A percentile compares a stretch with the other conserved stretches of the same genome.
Conservation (phyloP, 2,113 vertebrate genomes). For the Capreolus pygargus region DNA sequence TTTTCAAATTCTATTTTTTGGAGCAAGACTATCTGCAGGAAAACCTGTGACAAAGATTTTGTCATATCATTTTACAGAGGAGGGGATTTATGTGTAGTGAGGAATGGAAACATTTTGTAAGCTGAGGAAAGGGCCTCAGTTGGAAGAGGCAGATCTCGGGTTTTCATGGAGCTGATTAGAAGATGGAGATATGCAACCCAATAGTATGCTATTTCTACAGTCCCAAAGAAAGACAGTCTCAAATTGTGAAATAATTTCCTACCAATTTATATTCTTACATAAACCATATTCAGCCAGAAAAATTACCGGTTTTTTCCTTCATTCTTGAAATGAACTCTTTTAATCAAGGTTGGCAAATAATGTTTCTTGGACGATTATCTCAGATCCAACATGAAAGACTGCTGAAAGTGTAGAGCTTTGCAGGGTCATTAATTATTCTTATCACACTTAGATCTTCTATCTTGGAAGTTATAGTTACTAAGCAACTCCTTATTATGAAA, state of each 20-base stretch:
- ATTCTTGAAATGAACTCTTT: not conserved
- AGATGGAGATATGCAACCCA: not conserved
- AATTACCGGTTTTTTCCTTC: not conserved
- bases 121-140: not conserved
- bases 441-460: not conserved
- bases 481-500: not conserved
- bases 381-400: not conserved
- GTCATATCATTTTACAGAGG: not conserved
- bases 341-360: not conserved
- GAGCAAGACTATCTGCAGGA: not conserved
- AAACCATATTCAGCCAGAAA: not conserved
- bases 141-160: not conserved
- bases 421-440: not conserved
- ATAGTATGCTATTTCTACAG: not conserved
- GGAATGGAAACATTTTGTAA: not conserved
- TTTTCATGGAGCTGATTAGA: not conserved
- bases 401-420: not conserved
- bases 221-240: not conserved
- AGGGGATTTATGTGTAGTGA: not conserved
- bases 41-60: not conserved
- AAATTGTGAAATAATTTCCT: not conserved
- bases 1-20: slow-evolving; percentile 1
- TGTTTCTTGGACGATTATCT: not conserved
- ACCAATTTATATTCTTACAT: not conserved
- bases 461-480: not conserved